phyloP scores from a whole-genome alignment of 2,888 invertebrate species.

The Dichetophora obliterata region DNA sequence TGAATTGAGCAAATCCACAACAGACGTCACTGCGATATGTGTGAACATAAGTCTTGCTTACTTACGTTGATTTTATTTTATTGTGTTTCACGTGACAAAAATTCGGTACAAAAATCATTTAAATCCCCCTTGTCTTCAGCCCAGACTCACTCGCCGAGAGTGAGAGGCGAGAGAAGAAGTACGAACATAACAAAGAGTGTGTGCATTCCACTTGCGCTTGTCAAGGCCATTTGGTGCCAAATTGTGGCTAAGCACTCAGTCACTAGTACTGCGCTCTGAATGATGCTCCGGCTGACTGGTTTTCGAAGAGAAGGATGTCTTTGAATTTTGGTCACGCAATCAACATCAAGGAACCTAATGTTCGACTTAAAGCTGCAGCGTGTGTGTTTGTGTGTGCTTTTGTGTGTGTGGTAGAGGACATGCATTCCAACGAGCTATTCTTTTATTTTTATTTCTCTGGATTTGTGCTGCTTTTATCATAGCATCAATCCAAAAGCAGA shows the following conservation, averaged over 20 bases:
- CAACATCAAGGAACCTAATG: slow-evolving; percentile 27
- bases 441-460: background rate
- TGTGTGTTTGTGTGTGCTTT: background rate
- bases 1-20: background rate
- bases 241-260: slow-evolving; percentile 17
- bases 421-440: background rate
- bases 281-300: background rate
- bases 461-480: background rate
- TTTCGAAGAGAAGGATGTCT: background rate
- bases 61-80: slow-evolving; percentile 8
- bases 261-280: no score
- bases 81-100: slow-evolving; percentile 26
- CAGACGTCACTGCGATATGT: slow-evolving; percentile 26
- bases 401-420: background rate
- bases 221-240: slow-evolving; percentile 25
- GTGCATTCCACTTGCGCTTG: background rate
- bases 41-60: slow-evolving; percentile 36
- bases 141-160: background rate
- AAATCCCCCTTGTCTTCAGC: background rate
- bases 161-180: background rate
- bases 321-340: slow-evolving; percentile 27
- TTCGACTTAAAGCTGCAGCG: background rate
- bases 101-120: background rate
- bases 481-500: background rate
- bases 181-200: background rate